phyloP scores from a whole-genome alignment of 2,888 invertebrate species.

The Plagiodera versicolora region DNA sequence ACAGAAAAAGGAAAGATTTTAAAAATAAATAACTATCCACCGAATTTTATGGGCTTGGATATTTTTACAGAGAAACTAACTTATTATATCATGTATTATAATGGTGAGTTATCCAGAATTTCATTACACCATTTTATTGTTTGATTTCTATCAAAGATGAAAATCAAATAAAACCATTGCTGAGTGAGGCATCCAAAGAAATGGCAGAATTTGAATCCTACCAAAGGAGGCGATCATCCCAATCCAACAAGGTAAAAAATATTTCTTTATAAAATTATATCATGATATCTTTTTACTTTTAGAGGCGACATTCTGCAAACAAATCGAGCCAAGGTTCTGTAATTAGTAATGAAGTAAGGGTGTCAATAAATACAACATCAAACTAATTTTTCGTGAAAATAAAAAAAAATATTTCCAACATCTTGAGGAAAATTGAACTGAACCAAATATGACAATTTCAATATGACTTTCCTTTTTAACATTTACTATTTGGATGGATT shows the following conservation, averaged over 20 bases:
- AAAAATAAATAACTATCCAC: constrained; percentile 13
- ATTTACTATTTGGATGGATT: no score
- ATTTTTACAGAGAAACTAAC: constrained; percentile 23
- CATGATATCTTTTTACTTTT: not conserved
- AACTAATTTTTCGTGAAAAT: not conserved
- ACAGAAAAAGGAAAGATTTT: constrained; percentile 19
- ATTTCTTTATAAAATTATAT: not conserved
- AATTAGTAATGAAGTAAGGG: not conserved
- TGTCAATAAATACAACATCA: not conserved
- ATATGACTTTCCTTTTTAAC: no score
- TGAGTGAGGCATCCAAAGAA: constrained; percentile 27
- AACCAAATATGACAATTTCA: no score
- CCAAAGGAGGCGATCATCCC: constrained; percentile 4
- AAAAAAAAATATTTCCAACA: no score
- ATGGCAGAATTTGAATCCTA: constrained; percentile 1
- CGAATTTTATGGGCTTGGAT: constrained; percentile 20
- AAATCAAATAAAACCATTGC: constrained; percentile 18
- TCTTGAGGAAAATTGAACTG: no score
- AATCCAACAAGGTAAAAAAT: constrained; percentile 2
- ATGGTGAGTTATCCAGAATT: constrained; percentile 6
- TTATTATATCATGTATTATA: constrained; percentile 24
- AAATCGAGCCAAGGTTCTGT: not conserved
- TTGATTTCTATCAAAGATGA: not conserved
- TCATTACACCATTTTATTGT: not conserved
- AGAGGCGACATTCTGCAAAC: not conserved